These are phyloP conservation scores for Clostera curtula DNA, from an alignment of 2,888 invertebrate genomes.

Conservation along the genomic window DNA sequence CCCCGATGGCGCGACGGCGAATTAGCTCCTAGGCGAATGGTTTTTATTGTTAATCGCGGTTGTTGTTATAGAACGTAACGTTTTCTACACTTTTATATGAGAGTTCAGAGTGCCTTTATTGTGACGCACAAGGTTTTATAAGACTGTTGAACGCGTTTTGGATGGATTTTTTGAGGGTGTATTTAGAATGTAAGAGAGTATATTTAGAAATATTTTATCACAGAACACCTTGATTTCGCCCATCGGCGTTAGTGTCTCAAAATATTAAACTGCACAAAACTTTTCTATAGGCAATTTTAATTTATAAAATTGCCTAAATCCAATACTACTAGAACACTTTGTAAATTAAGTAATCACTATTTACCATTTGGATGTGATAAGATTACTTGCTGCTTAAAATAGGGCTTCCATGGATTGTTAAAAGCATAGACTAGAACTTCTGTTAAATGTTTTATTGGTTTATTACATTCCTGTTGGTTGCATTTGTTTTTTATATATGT, in stretches of 20 bases:
- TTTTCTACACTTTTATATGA: conserved; percentile 28
- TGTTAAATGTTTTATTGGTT: conserved; percentile 60
- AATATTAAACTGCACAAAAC: too few species aligned
- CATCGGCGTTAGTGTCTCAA: too few species aligned
- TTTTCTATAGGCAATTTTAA: too few species aligned
- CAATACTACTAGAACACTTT: too few species aligned
- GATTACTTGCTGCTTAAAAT: too few species aligned
- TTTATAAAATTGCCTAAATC: too few species aligned
- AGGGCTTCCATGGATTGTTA: conserved; percentile 27
- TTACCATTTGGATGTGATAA: too few species aligned
- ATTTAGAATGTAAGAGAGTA: conserved; percentile 29
- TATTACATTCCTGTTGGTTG: conserved; percentile 59
- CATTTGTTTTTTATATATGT: conserved; percentile 33
- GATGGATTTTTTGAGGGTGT: conserved; percentile 32
- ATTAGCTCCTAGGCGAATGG: conserved; percentile 31
- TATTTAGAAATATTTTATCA: conserved; percentile 14
- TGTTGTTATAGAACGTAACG: conserved; percentile 20
- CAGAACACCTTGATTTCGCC: too few species aligned
- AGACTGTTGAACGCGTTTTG: conserved; percentile 32
- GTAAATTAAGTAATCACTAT: too few species aligned
- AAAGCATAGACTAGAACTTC: conserved; percentile 38
- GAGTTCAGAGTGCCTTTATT: conserved; percentile 35
- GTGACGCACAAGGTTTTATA: conserved; percentile 18
- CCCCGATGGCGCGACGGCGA: conserved; percentile 6
- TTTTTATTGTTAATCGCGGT: conserved; percentile 7